Evolutionary conservation across 1,140 invertebrate genomes (phyloP), one percentile per base, ranked within the genome.

Genomic region (Saccostrea echinata): DNA sequence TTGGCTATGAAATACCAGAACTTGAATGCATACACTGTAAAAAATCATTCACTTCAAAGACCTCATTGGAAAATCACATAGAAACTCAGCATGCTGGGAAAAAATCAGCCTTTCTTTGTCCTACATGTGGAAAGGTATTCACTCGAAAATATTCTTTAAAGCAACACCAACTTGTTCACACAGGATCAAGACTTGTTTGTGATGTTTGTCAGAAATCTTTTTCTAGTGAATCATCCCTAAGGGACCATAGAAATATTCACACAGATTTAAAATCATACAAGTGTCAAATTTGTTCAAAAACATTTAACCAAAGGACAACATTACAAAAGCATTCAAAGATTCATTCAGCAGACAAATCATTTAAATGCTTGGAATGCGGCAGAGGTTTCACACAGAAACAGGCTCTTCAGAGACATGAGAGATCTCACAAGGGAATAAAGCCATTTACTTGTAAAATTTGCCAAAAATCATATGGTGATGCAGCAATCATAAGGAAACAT

Each of bases 371-470:
- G 27, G 88, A 92, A 33, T 95, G 94, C 91, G 92, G 92, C 0
- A 85, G 92, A 81, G 91, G 91, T 3, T 95, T 94, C 86, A 93
- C 92, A n/a, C 93, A 94, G 71, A 93, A 93, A 71, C 92, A 93
- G 83, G 92, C 92, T 18, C 85, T 93, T 3, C 90, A 91, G 84
- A 84, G 92, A 0, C 98, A 99, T 94, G 96, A 99, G 71, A 96
- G 98, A 80, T 99, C 98, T 2, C 98, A 99, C 94, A 98, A 97
- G 0, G 98, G 98, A 0, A 98, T 99, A 94, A 97, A 98, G 92
- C 98, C 98, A 0, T 99, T 98, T 95, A 93, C 91, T 11, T 94
- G 94, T 91, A 91, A 94, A 87, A 94, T 96, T 33, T 97, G 96
- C 93, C 94, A 95, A 64, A 96, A 96, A 91, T 95, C 95, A 8